Evolutionary conservation across 1,140 invertebrate genomes (phyloP).

Genomic region (Tetragonula clypearis): DNA sequence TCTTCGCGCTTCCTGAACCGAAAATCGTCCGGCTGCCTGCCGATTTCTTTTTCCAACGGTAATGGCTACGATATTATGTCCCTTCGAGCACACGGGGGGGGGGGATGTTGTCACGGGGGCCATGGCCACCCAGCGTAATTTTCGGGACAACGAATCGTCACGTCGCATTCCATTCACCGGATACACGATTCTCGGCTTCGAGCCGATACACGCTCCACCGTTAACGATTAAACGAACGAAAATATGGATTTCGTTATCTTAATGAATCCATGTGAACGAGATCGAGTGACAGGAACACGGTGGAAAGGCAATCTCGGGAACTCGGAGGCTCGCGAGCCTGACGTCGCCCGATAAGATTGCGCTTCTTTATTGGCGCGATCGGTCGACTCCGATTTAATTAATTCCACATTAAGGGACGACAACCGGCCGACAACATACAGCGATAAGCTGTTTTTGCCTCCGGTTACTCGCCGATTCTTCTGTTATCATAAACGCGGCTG

Average conservation of each 20-base stretch:
- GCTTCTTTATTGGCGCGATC: slow-evolving; percentile 44
- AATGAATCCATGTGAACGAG: slow-evolving; percentile 52
- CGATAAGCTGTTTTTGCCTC: background rate
- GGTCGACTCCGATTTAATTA: slow-evolving; percentile 36
- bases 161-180: slow-evolving; percentile 56
- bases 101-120: slow-evolving; percentile 2
- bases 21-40: slow-evolving; percentile 35
- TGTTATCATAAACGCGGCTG: too few relatives aligned
- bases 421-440: background rate
- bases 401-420: slow-evolving; percentile 40
- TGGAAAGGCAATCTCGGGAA: slow-evolving; percentile 1
- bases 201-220: background rate
- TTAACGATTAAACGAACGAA: slow-evolving; percentile 16
- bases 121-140: slow-evolving; percentile 56
- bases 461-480: background rate
- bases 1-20: slow-evolving; percentile 45
- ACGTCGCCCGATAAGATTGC: slow-evolving; percentile 39
- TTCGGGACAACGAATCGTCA: slow-evolving; percentile 57
- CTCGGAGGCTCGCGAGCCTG: slow-evolving; percentile 2
- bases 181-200: background rate
- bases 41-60: slow-evolving; percentile 53
- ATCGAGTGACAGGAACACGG: background rate
- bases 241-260: slow-evolving; percentile 56
- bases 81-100: slow-evolving; percentile 30
- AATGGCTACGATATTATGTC: slow-evolving; percentile 63